Base-by-base conservation (phyloP, 2,888 invertebrate species). In the Drosophila acutilabella region DNA sequence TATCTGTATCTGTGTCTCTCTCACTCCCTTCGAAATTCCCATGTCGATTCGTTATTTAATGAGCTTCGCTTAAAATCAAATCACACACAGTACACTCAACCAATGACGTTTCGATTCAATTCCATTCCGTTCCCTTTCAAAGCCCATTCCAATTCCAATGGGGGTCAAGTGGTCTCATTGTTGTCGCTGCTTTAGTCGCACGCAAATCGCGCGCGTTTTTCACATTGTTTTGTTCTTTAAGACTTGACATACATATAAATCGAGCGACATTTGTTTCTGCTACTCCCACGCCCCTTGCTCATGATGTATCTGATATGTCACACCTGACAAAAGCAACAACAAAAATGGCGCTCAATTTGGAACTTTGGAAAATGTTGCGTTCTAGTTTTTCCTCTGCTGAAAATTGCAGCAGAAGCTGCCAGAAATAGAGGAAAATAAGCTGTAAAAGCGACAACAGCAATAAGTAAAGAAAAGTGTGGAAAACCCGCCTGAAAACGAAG, bases 201-300 rank as follows among this genome's bases (percentile, higher is more conserved):
- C 36, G 65, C 57, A 42, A 66, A 65, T 53, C 60, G 65, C 62
- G 51, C 60, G 59, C 54, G 47, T 61, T 71, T 67, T 67, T 23
- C 18, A 20, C 10, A 11, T 13, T 33, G 13, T 48, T 48, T 48
- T 26, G 30, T 48, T 48, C 51, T 45, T 76, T 76, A 54, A 74
- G 54, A 44, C 78, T 74, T 74, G 68, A 75, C 56, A 51, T 57
- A 69, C 56, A 51, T 60, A 69, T 48, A 81, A 79, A 67, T 85
- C 75, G 75, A 71, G 81, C 52, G 47, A 60, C 69, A 65, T 68
- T 57, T 6, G 47, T 67, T 42, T 50, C 20, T 56, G 47, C 42
- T 75, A 52, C 59, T 23, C 6, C 23, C 23, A 23, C 23, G 23
- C 23, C 23, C 23, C 23, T 40, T 80, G 54, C 59, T 44, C 73